Evolutionary conservation across 2,888 invertebrate genomes (phyloP).

Genomic region (Minunthozetes semirufus): DNA sequence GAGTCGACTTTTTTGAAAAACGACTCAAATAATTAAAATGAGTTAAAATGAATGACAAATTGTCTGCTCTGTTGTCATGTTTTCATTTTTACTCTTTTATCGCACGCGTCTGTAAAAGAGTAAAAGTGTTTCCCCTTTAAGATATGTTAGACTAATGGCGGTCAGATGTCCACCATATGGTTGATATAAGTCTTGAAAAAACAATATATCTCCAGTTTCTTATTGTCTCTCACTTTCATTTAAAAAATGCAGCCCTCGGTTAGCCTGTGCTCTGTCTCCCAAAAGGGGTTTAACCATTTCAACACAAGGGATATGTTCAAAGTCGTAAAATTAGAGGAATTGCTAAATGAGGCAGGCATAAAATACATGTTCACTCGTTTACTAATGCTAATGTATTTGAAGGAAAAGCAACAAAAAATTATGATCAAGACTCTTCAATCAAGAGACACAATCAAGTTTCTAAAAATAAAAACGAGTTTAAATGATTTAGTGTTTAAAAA

Average conservation of each 20-base stretch:
- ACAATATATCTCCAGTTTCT: too few relatives aligned
- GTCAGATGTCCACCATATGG: conserved; percentile 20
- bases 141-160: neutral
- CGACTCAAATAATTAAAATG: conserved; percentile 11
- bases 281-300: too few relatives aligned
- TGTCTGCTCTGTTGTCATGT: neutral
- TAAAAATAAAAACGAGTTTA: neutral
- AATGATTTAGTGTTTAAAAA: neutral
- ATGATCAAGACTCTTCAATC: too few relatives aligned
- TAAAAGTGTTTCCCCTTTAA: neutral
- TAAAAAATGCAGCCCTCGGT: too few relatives aligned
- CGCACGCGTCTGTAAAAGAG: conserved; percentile 5
- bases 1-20: neutral
- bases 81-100: neutral
- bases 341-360: too few relatives aligned
- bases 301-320: too few relatives aligned
- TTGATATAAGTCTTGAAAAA: neutral
- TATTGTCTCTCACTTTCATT: too few relatives aligned
- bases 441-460: neutral
- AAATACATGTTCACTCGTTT: too few relatives aligned
- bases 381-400: too few relatives aligned
- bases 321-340: too few relatives aligned
- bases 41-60: conserved; percentile 23
- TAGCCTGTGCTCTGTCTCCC: too few relatives aligned
- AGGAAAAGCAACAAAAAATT: too few relatives aligned